These are phyloP conservation scores for Ophioninae sp. DNA, from an alignment of 2,888 invertebrate species.

Conservation along the genomic window DNA sequence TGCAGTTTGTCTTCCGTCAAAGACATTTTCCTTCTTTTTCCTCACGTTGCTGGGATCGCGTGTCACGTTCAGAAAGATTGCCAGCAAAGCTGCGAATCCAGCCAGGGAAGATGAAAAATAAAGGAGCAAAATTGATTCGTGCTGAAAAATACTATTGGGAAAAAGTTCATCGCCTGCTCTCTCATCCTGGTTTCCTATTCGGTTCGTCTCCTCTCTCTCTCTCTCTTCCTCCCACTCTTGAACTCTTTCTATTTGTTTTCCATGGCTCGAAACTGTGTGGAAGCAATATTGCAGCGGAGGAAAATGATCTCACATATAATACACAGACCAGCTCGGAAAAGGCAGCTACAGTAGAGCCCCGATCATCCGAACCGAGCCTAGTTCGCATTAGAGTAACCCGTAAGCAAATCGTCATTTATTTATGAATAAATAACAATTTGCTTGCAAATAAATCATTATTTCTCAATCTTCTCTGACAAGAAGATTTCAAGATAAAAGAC, in stretches of 20 bases:
- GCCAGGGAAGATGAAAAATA: slow-evolving; percentile 26
- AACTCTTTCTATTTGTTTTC: not conserved
- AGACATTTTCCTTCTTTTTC: not conserved
- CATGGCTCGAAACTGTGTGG: not conserved
- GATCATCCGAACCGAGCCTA: too few species aligned
- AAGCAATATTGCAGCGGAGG: slow-evolving; percentile 19
- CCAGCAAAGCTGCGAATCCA: slow-evolving; percentile 15
- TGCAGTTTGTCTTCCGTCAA: not conserved
- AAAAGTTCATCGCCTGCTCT: slow-evolving; percentile 43
- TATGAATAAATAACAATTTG: too few species aligned
- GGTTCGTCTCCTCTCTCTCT: too few species aligned
- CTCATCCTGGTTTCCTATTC: slow-evolving; percentile 1
- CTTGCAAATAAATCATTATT: too few species aligned
- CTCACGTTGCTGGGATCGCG: not conserved
- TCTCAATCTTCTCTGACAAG: too few species aligned
- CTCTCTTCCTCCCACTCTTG: not conserved
- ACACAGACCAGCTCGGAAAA: slow-evolving; percentile 6
- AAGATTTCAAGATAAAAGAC: too few species aligned
- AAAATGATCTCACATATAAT: slow-evolving; percentile 17
- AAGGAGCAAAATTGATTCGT: slow-evolving; percentile 34
- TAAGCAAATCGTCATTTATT: too few species aligned
- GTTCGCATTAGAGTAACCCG: too few species aligned
- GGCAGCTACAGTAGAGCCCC: not conserved
- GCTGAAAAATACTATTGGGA: not conserved
- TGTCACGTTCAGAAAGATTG: slow-evolving; percentile 1